Evolutionary conservation across 2,888 invertebrate species (phyloP).

Genomic region (Chloromyia formosa): DNA sequence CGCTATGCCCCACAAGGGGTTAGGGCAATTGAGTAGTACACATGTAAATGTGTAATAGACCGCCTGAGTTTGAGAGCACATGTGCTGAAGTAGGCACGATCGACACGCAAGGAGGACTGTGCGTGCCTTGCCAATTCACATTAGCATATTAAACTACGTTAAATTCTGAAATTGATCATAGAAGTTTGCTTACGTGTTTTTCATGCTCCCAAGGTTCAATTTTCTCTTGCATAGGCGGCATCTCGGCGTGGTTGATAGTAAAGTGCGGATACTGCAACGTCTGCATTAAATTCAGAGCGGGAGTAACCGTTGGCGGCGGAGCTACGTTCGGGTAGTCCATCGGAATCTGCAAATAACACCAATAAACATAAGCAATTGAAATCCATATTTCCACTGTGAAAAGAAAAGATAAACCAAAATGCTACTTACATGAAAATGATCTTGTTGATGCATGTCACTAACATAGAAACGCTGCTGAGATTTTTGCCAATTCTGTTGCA

Average conservation of each 20-base stretch:
- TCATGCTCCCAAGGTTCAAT: constrained; percentile 64
- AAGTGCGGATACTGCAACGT: constrained; percentile 60
- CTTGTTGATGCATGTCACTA: constrained; percentile 60
- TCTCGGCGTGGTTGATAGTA: constrained; percentile 56
- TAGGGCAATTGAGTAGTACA: too few relatives aligned
- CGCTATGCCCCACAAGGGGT: too few relatives aligned
- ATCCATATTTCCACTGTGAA: too few relatives aligned
- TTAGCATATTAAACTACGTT: too few relatives aligned
- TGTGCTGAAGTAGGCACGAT: too few relatives aligned
- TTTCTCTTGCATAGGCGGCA: constrained; percentile 60
- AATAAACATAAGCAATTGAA: not conserved
- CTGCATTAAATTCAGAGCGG: constrained; percentile 61
- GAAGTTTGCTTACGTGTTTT: constrained; percentile 61
- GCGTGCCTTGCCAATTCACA: too few relatives aligned
- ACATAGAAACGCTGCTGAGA: constrained; percentile 49
- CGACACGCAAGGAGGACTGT: too few relatives aligned
- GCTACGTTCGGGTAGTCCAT: constrained; percentile 62
- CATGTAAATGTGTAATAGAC: too few relatives aligned
- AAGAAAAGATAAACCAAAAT: too few relatives aligned
- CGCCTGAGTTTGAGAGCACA: too few relatives aligned
- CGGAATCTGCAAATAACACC: constrained; percentile 55
- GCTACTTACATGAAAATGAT: constrained; percentile 58
- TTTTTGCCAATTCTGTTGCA: constrained; percentile 45
- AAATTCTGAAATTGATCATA: too few relatives aligned
- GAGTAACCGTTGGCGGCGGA: constrained; percentile 58